Conservation (phyloP, 2,888 invertebrate genomes). For the Rosalia funebris region DNA sequence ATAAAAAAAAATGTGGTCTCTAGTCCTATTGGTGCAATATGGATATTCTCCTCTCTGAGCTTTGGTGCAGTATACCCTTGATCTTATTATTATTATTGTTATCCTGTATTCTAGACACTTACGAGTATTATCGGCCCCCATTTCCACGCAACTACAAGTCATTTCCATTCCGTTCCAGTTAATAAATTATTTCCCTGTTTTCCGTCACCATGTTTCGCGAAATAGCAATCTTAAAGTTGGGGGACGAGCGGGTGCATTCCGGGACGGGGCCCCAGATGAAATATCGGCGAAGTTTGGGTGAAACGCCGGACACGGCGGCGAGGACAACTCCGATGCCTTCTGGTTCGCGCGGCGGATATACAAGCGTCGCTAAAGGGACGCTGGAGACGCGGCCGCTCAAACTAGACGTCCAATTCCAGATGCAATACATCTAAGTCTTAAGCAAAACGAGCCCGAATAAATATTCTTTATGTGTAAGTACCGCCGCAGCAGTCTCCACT, state of each 20-base stretch:
- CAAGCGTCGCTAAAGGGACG: slow-evolving; percentile 33
- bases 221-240: slow-evolving; percentile 39
- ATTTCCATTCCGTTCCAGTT: slow-evolving; percentile 23
- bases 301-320: slow-evolving; percentile 57
- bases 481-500: slow-evolving; percentile 32
- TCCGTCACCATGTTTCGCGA: slow-evolving; percentile 36
- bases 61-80: too few species aligned
- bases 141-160: too few species aligned
- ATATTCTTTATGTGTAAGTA: slow-evolving; percentile 56
- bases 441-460: slow-evolving; percentile 58
- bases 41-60: too few species aligned
- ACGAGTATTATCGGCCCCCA: too few species aligned
- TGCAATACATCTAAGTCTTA: slow-evolving; percentile 58
- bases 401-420: slow-evolving; percentile 52
- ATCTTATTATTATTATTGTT: too few species aligned
- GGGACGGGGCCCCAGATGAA: slow-evolving; percentile 45
- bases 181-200: slow-evolving; percentile 38
- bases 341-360: slow-evolving; percentile 46
- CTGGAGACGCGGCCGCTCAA: slow-evolving; percentile 26
- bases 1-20: too few species aligned
- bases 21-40: too few species aligned
- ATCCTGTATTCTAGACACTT: too few species aligned
- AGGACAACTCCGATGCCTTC: slow-evolving; percentile 50
- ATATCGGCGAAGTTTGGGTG: slow-evolving; percentile 57
- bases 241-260: slow-evolving; percentile 20